Base-by-base conservation (phyloP, 2,113 vertebrate genomes). In the Scartelaos histophorus region DNA sequence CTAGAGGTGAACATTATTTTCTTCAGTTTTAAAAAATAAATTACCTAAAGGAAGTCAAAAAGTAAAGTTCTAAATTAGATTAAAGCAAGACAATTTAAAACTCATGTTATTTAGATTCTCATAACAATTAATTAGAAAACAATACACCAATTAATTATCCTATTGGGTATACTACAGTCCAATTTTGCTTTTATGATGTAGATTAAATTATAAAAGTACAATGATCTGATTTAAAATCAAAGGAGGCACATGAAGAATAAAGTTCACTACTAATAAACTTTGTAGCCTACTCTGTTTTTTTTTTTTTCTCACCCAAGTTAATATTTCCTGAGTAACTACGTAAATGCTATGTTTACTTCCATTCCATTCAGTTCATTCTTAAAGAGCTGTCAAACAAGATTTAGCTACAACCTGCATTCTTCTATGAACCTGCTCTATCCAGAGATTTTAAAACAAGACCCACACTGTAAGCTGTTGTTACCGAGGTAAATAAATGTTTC, bases 351-450 rank as follows among this genome's bases (percentile, higher is more conserved):
- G 29, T 29, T 29, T 29, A 43, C 67, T 69, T 43, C 29, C 24
- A 61, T 29, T 61, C 62, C 38, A 16, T 35, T 67, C 29, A 29
- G 29, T 29, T 67, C 56, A 43, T 0, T 0, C n/a, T 29, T 25
- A 60, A 19, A 68, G 81, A 79, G 82, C 60, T 66, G 78, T 66
- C 71, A 57, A 62, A 76, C 80, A 75, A n/a, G 80, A 73, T 56
- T 69, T 51, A 47, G 64, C 54, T 0, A 29, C 69, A 21, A 46
- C 17, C n/a, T 70, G 24, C 13, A 13, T 53, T 70, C n/a, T 24
- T 49, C 49, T 57, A 65, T 47, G 35, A 47, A 22, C n/a, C 6
- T 11, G 22, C 22, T 9, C 11, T 21, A 12, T 2, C n/a, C 11
- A 1, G 29, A 29, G 29, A 29, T 29, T 57, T 12, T 10, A 10